phyloP scores from a whole-genome alignment of 2,113 vertebrate genomes.

The Mobula birostris region DNA sequence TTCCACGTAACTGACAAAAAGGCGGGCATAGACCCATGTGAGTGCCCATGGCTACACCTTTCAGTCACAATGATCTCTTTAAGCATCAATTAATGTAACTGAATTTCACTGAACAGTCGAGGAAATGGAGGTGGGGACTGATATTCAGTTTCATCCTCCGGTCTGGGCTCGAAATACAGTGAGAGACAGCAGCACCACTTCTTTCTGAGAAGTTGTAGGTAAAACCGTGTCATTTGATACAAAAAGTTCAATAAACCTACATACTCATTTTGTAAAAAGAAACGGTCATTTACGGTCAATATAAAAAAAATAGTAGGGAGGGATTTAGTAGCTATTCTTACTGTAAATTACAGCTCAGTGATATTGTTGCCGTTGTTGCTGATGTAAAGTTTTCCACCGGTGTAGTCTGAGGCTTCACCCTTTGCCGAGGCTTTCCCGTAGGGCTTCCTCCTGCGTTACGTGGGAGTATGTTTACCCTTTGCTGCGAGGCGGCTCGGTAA shows the following conservation, averaged over 20 bases:
- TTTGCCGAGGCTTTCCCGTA: conserved; percentile 15
- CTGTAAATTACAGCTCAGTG: conserved; percentile 12
- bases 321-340: background rate
- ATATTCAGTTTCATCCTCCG: background rate
- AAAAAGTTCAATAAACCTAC: background rate
- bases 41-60: too few relatives aligned
- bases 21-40: too few relatives aligned
- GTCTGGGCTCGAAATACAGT: background rate
- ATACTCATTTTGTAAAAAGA: background rate
- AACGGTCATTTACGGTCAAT: background rate
- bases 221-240: background rate
- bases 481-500: background rate
- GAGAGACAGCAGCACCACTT: background rate
- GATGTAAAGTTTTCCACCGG: conserved; percentile 22
- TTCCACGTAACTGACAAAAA: too few relatives aligned
- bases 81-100: background rate
- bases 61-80: background rate
- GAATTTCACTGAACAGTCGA: background rate
- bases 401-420: background rate
- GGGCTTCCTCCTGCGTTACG: background rate
- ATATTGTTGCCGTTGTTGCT: conserved; percentile 3
- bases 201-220: background rate
- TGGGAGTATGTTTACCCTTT: conserved; percentile 8
- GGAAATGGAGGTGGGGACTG: background rate
- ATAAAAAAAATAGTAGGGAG: background rate